Conservation (phyloP, 2,888 invertebrate species). For the Netelia inedita region DNA sequence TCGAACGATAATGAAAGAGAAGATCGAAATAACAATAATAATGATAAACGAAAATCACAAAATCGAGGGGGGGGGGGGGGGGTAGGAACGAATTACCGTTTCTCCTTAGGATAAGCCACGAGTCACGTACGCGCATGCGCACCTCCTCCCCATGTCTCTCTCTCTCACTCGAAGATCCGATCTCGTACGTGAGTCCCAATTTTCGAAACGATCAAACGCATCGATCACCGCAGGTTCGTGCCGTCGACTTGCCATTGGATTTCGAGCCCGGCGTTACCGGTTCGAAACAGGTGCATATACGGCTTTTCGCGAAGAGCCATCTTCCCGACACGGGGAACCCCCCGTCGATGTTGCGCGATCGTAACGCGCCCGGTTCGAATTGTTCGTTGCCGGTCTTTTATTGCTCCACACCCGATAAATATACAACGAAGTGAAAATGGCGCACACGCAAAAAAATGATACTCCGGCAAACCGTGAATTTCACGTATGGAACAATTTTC, state of each 20-base stretch:
- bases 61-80: background rate
- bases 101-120: conserved; percentile 43
- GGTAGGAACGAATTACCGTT: conserved; percentile 30
- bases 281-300: conserved; percentile 62
- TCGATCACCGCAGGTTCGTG: conserved; percentile 62
- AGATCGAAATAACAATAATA: conserved; percentile 11
- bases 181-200: conserved; percentile 68
- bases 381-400: conserved; percentile 22
- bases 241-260: conserved; percentile 31
- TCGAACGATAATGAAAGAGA: conserved; percentile 23
- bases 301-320: conserved; percentile 51
- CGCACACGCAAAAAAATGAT: background rate
- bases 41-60: background rate
- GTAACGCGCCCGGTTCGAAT: conserved; percentile 39
- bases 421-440: conserved; percentile 31
- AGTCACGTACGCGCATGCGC: conserved; percentile 60
- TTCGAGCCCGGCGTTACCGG: conserved; percentile 42
- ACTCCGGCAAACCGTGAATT: background rate
- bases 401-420: conserved; percentile 59
- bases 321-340: conserved; percentile 41
- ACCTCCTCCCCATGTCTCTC: conserved; percentile 26
- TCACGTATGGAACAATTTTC: background rate
- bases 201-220: conserved; percentile 65
- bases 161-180: conserved; percentile 20
- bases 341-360: conserved; percentile 59